These are phyloP conservation scores for Corythucha ciliata DNA, from an alignment of 2,888 invertebrate genomes.

Conservation along the genomic window DNA sequence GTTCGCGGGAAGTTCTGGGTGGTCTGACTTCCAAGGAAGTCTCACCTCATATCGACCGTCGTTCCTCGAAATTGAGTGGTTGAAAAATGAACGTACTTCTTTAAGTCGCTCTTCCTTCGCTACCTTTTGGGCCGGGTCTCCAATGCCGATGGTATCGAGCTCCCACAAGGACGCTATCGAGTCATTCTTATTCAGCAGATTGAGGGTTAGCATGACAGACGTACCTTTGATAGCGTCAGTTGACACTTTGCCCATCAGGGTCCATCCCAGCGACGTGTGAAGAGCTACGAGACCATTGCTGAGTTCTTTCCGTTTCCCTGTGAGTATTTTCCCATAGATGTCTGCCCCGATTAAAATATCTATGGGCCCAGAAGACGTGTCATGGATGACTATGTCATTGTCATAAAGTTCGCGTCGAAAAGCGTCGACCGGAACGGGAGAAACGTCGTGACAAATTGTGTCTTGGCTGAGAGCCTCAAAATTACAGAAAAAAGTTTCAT, in stretches of 20 bases:
- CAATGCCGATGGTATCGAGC: constrained; percentile 26
- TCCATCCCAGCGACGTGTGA: constrained; percentile 12
- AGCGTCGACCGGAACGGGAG: neutral
- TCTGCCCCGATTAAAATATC: constrained; percentile 13
- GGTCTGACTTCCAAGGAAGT: constrained; percentile 40
- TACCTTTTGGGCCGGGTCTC: constrained; percentile 14
- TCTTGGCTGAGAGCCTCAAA: constrained; percentile 2
- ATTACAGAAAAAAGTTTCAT: neutral
- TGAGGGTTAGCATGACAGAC: neutral
- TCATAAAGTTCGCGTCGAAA: neutral
- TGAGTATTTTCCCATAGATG: neutral
- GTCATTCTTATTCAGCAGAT: constrained; percentile 2
- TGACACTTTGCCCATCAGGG: constrained; percentile 8
- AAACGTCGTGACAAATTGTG: neutral
- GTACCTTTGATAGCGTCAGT: no score
- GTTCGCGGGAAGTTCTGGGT: no score
- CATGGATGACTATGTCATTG: neutral
- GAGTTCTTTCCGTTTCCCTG: neutral
- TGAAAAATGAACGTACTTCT: constrained; percentile 19
- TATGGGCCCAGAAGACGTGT: neutral
- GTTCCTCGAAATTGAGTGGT: constrained; percentile 34
- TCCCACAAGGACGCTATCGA: no score
- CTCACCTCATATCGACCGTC: constrained; percentile 38
- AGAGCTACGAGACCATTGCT: neutral
- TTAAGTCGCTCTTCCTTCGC: constrained; percentile 3